Evolutionary conservation across 2,888 invertebrate genomes (phyloP), one percentile per base, ranked within the genome.

Genomic region (Epirrhoe tristata): DNA sequence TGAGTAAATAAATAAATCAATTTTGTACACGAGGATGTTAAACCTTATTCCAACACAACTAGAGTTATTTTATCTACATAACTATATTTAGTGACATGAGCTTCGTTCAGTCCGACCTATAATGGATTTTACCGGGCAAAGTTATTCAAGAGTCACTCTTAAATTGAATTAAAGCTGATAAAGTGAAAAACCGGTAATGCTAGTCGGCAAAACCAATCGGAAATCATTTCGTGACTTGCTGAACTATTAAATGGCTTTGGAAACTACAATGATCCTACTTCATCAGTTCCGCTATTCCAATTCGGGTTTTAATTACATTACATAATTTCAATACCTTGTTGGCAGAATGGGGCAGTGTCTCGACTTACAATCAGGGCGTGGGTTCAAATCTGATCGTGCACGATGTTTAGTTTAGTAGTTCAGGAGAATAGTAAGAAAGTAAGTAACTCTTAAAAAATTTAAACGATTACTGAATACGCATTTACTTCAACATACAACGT

Each of bases 91-190:
- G 63, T 63, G 63, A 52, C 46, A 56, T 6, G 57, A 50, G 39
- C 17, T 51, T 32, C 14, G 39, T 50, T 3, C 34, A 75, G 75
- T 73, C 70, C 66, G 59, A 72, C 76, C 77, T 75, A 75, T 81
- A 83, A 83, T 83, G 79, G 77, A 77, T 78, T 74, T 71, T 62
- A 72, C 71, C 68, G 63, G 52, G 61, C 60, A 70, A 83, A 83
- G 74, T 81, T 80, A 82, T 77, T 74, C 74, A 75, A 77, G 77
- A 82, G 81, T 82, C 78, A 80, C 77, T 79, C 76, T 68, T 68
- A 74, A 80, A 78, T 77, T 78, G 77, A 82, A 81, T 81, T 82
- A 78, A 79, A 74, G 64, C 72, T 74, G 75, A 74, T 77, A 76
- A 78, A 81, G 77, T 80, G 77, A 80, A 79, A 77, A 79, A 75